Conservation (phyloP, 1,140 invertebrate genomes). For the Dinoponera quadriceps region DNA sequence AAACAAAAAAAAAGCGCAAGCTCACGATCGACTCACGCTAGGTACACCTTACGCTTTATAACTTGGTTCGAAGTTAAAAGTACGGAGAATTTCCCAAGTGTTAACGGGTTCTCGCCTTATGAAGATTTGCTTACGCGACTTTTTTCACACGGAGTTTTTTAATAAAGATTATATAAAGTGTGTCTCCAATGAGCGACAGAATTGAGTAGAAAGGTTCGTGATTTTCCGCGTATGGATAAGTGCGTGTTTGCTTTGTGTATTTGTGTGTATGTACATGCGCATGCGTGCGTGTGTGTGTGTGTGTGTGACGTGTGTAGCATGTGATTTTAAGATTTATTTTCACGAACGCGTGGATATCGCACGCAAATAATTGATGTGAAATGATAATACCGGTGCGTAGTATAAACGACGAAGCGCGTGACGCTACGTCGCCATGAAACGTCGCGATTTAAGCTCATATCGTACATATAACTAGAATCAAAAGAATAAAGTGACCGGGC, state of each 20-base stretch:
- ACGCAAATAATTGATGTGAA: not conserved
- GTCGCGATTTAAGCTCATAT: slow-evolving; percentile 24
- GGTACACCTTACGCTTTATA: slow-evolving; percentile 45
- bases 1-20: slow-evolving; percentile 22
- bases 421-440: not conserved
- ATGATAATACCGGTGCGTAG: not conserved
- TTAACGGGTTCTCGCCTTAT: slow-evolving; percentile 48
- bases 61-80: slow-evolving; percentile 49
- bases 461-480: slow-evolving; percentile 32
- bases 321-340: slow-evolving; percentile 36
- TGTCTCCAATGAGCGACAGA: slow-evolving; percentile 23
- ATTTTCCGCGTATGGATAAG: no score
- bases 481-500: not conserved
- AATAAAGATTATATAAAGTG: slow-evolving; percentile 38
- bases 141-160: slow-evolving; percentile 52
- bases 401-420: not conserved
- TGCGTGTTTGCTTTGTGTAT: no score
- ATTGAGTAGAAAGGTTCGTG: slow-evolving; percentile 47
- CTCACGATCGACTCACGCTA: slow-evolving; percentile 28
- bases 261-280: no score
- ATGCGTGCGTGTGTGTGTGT: no score
- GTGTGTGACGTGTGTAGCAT: no score
- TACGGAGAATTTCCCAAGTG: slow-evolving; percentile 40
- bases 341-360: not conserved
- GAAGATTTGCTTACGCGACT: slow-evolving; percentile 50